Evolutionary conservation across 2,888 invertebrate species (phyloP), one percentile per base, ranked within the genome.

Genomic region (Polydesmus complanatus): DNA sequence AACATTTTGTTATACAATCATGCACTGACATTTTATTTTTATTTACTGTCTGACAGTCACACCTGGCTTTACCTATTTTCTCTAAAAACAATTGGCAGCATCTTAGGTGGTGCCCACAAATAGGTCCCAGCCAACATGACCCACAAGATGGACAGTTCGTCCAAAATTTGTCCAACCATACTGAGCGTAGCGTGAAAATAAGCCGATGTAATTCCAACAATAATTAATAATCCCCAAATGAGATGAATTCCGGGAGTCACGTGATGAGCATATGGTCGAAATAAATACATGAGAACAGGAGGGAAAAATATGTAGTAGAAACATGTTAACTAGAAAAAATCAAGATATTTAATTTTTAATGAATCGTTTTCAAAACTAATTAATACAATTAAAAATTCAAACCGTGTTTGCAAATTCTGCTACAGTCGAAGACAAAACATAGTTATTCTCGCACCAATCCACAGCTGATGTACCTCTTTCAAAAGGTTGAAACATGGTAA

Each of bases 171-270:
- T 26, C 88, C 86, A 66, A 87, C 81, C 68, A 88, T 78, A 68
- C 87, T 87, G 47, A 89, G 76, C 2, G 88, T 89, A 3, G 88
- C 88, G 75, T 89, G 89, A 71, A 89, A 89, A 72, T 89, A 89
- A 64, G 86, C 87, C 37, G 88, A 88, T 68, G 85, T 84, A 1
- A 86, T 70, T 3, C 88, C 88, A 57, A 89, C 85, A 50, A 87
- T 78, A 77, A 88, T 84, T 61, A 88, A 73, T 57, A 88, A 73
- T n/a, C 83, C 77, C 88, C 88, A 89, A 50, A 89, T 78, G n/a
- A 88, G 70, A 73, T 88, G 85, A 66, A 89, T 86, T 19, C 82
- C 86, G 26, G 82, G 84, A 69, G 85, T 86, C 19, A 86, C 83
- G 69, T 82, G 81, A 67, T 81, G 79, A 19, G 84, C 81, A 74